phyloP scores from a whole-genome alignment of 37 sponge, comb jelly and placozoan species.

The Ianthella basta region DNA sequence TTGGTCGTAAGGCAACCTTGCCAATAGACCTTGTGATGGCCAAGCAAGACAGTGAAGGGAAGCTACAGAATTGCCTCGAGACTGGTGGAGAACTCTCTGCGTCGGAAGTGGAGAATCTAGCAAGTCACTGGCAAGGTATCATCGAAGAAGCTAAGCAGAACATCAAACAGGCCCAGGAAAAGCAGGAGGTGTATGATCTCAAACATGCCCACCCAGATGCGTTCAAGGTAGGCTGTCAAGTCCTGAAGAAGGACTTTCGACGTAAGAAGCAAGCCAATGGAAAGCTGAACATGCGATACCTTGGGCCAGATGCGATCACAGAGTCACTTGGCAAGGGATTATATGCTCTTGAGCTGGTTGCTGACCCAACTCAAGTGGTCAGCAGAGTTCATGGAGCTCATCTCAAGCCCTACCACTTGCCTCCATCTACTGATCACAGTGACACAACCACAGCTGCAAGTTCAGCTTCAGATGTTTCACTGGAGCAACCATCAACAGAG shows the following conservation, averaged over 20 bases:
- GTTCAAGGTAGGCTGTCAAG: conserved; percentile 13
- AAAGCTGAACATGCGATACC: conserved; percentile 21
- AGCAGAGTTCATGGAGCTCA: conserved; percentile 24
- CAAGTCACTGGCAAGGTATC: neutral
- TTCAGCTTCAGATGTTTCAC: conserved; percentile 16
- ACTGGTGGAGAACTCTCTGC: conserved; percentile 1
- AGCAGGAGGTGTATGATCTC: conserved; percentile 30
- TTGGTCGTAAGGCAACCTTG: conserved; percentile 6
- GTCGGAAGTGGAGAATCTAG: neutral
- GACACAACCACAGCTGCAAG: neutral
- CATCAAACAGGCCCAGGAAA: conserved; percentile 38
- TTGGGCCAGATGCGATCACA: conserved; percentile 19
- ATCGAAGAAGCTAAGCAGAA: conserved; percentile 26
- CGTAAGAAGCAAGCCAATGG: conserved; percentile 27
- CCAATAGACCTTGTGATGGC: conserved; percentile 28
- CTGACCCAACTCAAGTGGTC: conserved; percentile 24
- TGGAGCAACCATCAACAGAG: neutral
- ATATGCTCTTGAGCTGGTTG: neutral
- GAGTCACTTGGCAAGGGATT: conserved; percentile 1
- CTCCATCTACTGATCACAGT: neutral
- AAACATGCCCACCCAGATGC: conserved; percentile 13
- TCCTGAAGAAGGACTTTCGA: conserved; percentile 36
- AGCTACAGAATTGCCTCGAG: neutral
- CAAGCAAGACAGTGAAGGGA: neutral
- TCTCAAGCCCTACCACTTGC: conserved; percentile 14